Evolutionary conservation across 2,888 invertebrate species (phyloP), one percentile per base, ranked within the genome.

Genomic region (Perizoma affinitatum): DNA sequence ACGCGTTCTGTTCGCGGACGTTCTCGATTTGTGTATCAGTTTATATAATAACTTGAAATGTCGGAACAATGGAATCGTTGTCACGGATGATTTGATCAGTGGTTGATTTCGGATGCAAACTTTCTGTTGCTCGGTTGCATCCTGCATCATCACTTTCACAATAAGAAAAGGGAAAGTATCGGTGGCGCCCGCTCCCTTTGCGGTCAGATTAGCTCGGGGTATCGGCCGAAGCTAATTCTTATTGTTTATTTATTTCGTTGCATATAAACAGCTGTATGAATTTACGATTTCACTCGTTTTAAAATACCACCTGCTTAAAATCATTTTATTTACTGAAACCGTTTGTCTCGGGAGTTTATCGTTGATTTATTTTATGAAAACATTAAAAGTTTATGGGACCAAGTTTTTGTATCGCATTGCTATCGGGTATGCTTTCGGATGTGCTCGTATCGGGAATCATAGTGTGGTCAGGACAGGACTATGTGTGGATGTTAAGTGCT

Each of bases 131-230:
- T 83, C 82, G 83, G 84, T 89, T 86, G 82, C 81, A 84, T 75
- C 82, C 79, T 80, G 82, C 84, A 88, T 90, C 88, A 88, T 89
- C 90, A 87, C 91, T 92, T 92, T 91, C 91, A 88, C 91, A 81
- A 87, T 82, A 86, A 85, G 85, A 88, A 90, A 91, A 90, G 88
- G 88, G 91, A 91, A 92, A 91, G 90, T 88, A 69, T 75, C 65
- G 66, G 75, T 84, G 84, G 85, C 83, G 86, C 83, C 79, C 86
- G 85, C 78, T 90, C 90, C 91, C 92, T 91, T n/a, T 91, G 91
- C 86, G 90, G 89, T 90, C 86, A 87, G 88, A 86, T 88, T 82
- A 83, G 75, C 82, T 81, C 78, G 73, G 81, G 75, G 84, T 83
- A 84, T 88, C 80, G 83, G 78, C 81, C 83, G 80, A 74, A 72